Evolutionary conservation across 1,140 invertebrate genomes (phyloP), one percentile per base, ranked within the genome.

Genomic region (Danaus melanippus): DNA sequence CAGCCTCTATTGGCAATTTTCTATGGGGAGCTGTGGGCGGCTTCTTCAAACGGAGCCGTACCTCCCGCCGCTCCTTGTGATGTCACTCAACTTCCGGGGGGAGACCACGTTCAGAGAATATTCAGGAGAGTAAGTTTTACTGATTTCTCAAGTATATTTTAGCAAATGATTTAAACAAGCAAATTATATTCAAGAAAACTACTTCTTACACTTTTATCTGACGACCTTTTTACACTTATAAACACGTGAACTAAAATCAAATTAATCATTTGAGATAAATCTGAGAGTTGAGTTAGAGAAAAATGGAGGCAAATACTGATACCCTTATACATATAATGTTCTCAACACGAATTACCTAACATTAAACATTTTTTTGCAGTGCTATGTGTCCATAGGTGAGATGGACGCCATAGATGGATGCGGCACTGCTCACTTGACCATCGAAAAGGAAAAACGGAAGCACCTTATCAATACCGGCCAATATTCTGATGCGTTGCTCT

Each of bases 371-470:
- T 10, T 42, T 44, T 62, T 62, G 11, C 57, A 88, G 85, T 84
- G 83, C 46, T 88, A 77, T 58, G 66, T 79, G 9, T 76, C 80
- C 0, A 87, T 88, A 42, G 84, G 86, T 4, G 83, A 87, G 55
- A 58, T 70, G 46, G 85, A 87, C 46, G 84, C 86, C 1, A 59
- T 86, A 47, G 74, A 84, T 12, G 86, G 86, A 7, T 88, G 86
- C 56, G 86, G 86, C 9, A 87, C 74, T 8, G 78, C 73, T 5
- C 86, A 87, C 50, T 54, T 87, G 21, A 81, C 78, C 3, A 72
- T 73, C 40, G 78, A 80, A 7, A 64, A 64, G 0, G 84, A 81
- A 50, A 78, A 79, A 50, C 72, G 79, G 2, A 74, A 79, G 17
- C 75, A 85, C 50, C 69, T 86, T 2, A 69, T 83, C 9, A 74